Conservation (phyloP, 2,797 vertebrate genomes). For the Acrocephalus scirpaceus region DNA sequence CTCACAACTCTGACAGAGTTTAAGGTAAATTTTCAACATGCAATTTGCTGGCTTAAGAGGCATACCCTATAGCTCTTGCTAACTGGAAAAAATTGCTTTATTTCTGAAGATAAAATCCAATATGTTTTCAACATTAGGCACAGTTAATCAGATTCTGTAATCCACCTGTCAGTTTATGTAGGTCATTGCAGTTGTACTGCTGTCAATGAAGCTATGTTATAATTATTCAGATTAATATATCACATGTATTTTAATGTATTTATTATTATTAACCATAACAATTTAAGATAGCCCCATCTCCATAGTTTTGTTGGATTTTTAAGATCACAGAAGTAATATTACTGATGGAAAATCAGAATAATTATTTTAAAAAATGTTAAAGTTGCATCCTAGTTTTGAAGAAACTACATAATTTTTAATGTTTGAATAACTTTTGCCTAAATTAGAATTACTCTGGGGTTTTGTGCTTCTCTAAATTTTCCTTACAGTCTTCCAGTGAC, state of each 20-base stretch:
- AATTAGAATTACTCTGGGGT: not conserved
- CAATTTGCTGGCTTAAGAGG: not conserved
- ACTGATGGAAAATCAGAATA: not conserved
- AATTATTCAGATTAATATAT: not conserved
- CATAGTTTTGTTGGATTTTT: not conserved
- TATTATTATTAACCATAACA: not conserved
- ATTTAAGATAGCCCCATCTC: no score
- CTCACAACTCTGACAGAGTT: not conserved
- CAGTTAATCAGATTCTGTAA: not conserved
- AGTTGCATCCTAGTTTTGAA: not conserved
- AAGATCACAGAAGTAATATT: not conserved
- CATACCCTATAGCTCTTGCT: not conserved
- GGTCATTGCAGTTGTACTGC: not conserved
- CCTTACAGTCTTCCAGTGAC: not conserved
- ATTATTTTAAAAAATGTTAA: not conserved
- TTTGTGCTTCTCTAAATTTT: not conserved
- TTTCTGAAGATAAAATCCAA: not conserved
- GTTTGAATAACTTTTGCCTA: not conserved
- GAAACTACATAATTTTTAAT: not conserved
- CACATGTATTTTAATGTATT: not conserved
- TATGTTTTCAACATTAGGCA: not conserved
- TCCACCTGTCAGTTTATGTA: not conserved
- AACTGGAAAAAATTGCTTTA: not conserved
- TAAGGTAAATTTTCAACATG: not conserved
- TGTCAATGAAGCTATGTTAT: not conserved